Evolutionary conservation across 2,888 invertebrate species (phyloP).

Genomic region (Myathropa florea): DNA sequence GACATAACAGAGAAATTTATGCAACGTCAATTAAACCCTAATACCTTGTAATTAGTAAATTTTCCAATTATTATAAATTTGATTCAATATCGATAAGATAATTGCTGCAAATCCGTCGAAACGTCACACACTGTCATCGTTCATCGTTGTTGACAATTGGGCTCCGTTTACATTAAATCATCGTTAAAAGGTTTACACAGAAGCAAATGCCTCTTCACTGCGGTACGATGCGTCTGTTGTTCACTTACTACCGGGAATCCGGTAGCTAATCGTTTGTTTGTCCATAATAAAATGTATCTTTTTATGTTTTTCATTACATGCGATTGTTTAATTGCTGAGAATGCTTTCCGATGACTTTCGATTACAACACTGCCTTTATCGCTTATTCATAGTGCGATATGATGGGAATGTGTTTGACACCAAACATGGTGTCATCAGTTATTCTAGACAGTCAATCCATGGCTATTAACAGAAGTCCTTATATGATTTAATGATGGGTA

Average conservation of each 20-base stretch:
- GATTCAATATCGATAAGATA: neutral
- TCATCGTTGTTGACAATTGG: neutral
- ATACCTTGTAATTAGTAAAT: neutral
- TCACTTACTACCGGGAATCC: neutral
- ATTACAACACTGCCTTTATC: constrained; percentile 21
- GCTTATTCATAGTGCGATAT: neutral
- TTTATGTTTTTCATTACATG: constrained; percentile 31
- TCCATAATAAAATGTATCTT: neutral
- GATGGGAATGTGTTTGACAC: constrained; percentile 29
- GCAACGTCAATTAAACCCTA: neutral
- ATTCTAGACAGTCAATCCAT: constrained; percentile 35
- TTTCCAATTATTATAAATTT: neutral
- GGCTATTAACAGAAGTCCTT: constrained; percentile 6
- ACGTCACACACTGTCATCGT: neutral
- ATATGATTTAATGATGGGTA: constrained; percentile 28
- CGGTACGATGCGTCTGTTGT: neutral
- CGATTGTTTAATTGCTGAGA: constrained; percentile 44
- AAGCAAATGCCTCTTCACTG: neutral
- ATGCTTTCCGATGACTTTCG: constrained; percentile 11
- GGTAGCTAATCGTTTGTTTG: neutral
- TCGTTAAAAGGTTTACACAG: neutral
- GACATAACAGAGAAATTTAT: neutral
- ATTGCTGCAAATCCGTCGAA: neutral
- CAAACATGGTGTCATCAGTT: constrained; percentile 50
- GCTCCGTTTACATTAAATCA: neutral